Base-by-base conservation (phyloP, 37 sponge, comb jelly and placozoan genomes). In the Halichondria panicea region DNA sequence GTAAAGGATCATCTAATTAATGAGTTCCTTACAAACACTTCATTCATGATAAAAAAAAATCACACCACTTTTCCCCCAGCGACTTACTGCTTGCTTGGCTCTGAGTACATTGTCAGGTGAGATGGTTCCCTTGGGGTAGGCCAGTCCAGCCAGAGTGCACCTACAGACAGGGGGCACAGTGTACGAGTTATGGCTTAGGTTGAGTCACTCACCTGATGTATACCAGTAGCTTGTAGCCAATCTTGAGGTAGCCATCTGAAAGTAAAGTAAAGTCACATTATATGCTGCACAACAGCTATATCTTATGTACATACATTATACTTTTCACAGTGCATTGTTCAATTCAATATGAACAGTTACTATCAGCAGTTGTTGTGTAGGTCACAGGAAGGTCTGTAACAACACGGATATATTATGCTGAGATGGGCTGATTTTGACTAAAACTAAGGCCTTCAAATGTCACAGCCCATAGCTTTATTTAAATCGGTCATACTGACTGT, bases 141-240 rank as follows among this genome's bases (percentile, higher is more conserved):
- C 90, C 24, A 89, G 60, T 3, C 94, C 94, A 75, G 87, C 76
- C 28, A 89, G 41, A 71, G 87, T 86, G 44, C 90, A 89, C 74
- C 94, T 93, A 43, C 1, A 31, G 2, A 43, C 32, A 70, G 11
- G 50, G 34, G 13, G 32, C 30, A 63, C 5, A 63, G 4, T 36
- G 1, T 37, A 33, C 32, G 63, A 30, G 18, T 36, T 4, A 36
- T 18, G 3, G 18, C 4, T 3, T 7, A 7, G 15, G 21, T 40
- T 56, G 57, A 18, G 38, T 24, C 19, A 55, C 2, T 35, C 57
- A 91, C 92, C 92, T 88, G 75, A 93, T 89, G 44, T 89, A 93
- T 35, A 93, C 91, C 24, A 93, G 80, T 42, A 93, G 65, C 36
- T 81, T 85, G 71, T 89, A 81, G 18, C 94, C 94, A 66, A 93